Conservation (phyloP, 1,140 invertebrate species). For the Drosophila littoralis region DNA sequence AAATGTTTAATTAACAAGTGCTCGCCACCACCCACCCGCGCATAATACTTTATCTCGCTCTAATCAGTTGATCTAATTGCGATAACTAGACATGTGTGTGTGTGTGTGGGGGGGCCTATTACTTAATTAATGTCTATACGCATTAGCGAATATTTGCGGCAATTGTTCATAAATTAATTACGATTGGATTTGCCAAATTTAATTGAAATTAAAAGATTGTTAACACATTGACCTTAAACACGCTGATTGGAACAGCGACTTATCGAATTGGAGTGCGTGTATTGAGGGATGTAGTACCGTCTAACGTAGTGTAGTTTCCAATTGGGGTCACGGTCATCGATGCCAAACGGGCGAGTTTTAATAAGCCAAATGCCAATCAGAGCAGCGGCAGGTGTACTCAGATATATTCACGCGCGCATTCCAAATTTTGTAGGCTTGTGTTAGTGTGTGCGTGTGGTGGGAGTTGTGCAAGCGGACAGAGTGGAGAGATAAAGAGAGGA, state of each 20-base stretch:
- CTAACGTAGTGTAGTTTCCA: constrained; percentile 42
- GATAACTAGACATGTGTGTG: constrained; percentile 13
- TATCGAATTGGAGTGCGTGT: constrained; percentile 21
- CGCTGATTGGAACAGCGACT: constrained; percentile 14
- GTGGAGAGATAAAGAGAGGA: constrained; percentile 9
- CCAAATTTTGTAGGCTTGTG: constrained; percentile 10
- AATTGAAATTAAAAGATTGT: constrained; percentile 43
- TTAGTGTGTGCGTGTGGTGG: constrained; percentile 36
- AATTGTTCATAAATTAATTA: constrained; percentile 47
- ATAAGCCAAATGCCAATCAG: constrained; percentile 59
- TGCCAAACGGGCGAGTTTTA: constrained; percentile 20
- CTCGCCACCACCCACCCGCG: not conserved
- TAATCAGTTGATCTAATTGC: constrained; percentile 44
- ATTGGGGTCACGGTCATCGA: constrained; percentile 69
- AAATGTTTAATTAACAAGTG: constrained; percentile 36
- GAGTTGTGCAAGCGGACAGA: constrained; percentile 43
- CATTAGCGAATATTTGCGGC: not conserved
- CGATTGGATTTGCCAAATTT: constrained; percentile 17
- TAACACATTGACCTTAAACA: constrained; percentile 1
- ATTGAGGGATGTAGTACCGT: not conserved
- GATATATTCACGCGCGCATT: constrained; percentile 1
- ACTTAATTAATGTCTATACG: constrained; percentile 28
- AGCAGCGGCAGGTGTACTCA: constrained; percentile 33
- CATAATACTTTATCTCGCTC: constrained; percentile 26
- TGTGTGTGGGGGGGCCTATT: constrained; percentile 19